These are phyloP conservation scores for Nephrotoma appendiculata DNA, from an alignment of 2,888 invertebrate species.

Conservation along the genomic window DNA sequence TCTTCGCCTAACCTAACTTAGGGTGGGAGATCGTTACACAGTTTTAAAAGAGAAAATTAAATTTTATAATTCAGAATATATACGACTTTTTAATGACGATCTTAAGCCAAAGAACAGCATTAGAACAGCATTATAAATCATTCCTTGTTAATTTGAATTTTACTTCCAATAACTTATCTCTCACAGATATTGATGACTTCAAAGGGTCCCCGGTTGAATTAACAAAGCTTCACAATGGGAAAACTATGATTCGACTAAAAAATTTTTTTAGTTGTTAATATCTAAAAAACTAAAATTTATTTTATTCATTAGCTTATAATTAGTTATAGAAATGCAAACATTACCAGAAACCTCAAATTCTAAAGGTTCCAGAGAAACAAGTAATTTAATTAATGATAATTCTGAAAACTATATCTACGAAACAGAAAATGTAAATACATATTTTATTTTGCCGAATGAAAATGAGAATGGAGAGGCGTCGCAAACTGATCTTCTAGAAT, in stretches of 20 bases:
- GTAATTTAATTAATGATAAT: not conserved
- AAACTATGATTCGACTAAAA: not conserved
- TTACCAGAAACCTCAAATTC: not conserved
- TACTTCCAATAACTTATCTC: not conserved
- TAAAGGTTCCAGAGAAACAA: not conserved
- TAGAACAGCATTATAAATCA: not conserved
- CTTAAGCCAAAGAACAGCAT: no score
- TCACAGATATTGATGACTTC: not conserved
- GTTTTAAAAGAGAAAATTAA: conserved; percentile 9
- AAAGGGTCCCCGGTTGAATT: not conserved
- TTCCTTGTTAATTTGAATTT: not conserved
- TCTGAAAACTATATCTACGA: not conserved
- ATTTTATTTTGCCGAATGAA: not conserved
- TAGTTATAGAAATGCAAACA: not conserved
- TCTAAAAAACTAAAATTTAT: not conserved
- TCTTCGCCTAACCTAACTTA: no score
- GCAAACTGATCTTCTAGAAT: not conserved
- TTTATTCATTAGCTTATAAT: not conserved
- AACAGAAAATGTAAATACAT: not conserved
- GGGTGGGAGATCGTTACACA: no score
- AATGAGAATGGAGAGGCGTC: no score
- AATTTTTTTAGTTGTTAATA: not conserved
- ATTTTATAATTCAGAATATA: not conserved
- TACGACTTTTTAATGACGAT: no score
- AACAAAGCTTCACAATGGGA: not conserved